Evolutionary conservation across 1,140 invertebrate genomes (phyloP), one percentile per base, ranked within the genome.

Genomic region (Tenebrio molitor): DNA sequence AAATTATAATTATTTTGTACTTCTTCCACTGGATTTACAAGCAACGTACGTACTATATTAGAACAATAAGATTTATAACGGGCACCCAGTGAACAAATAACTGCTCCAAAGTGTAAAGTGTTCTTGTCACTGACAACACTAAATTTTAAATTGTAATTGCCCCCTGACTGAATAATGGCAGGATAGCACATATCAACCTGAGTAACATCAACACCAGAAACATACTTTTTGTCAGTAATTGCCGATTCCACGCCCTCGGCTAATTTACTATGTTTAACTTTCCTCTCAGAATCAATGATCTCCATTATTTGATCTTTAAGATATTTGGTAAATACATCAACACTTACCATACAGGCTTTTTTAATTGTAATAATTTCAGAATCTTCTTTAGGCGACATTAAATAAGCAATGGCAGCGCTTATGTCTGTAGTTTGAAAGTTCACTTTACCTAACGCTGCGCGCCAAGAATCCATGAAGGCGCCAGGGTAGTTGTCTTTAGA

Each of bases 11-110:
- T 95, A 71, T 92, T 91, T 87, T 97, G 86, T 78, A 91, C 83
- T 73, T 85, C 82, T 81, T 92, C 93, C 1, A 92, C 92, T 4
- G 98, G 98, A 86, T 99, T 97, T 0, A 99, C 96, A 76, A 99
- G 85, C 71, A 99, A 86, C n/a, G 98, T 99, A 66, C 98, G 89
- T 8, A 97, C 95, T 78, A 99, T 95, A 83, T 99, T 99, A 0
- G 98, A 97, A 85, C 98, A 99, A 81, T 99, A 99, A 0, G 93
- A 96, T 83, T 98, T 98, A 84, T 99, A 99, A 62, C 98, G 87
- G 10, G 92, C 92, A 16, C 98, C 98, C 72, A 99, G 84, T 15
- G 94, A 95, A 85, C 97, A 98, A 36, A 98, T 92, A 73, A 99
- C 99, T 0, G 96, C 91, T 39, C 97, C 98, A 86, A 99, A 99